A percentile compares a stretch with the other conserved stretches of the same genome.
Conservation (phyloP, 2,113 vertebrate species). For the Pelecanus crispus region DNA sequence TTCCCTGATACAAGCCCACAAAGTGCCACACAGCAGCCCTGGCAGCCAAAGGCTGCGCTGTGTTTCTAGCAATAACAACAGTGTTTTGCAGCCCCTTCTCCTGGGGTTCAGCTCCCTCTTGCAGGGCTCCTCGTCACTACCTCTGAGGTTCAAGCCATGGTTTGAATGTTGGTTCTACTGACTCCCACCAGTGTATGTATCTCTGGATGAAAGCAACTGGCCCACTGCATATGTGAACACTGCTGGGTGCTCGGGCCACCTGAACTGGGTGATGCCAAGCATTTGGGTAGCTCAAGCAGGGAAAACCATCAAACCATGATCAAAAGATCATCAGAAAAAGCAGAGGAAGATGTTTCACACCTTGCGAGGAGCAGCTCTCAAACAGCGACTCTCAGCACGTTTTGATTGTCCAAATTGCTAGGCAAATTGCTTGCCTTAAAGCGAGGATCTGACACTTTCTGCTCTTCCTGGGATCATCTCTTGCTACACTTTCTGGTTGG, state of each 20-base stretch:
- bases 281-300: background rate
- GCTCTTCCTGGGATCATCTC: background rate
- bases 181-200: background rate
- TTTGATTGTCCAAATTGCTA: background rate
- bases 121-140: background rate
- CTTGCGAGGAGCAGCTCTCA: background rate
- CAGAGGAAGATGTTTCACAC: background rate
- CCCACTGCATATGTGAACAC: background rate
- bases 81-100: background rate
- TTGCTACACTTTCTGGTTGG: background rate
- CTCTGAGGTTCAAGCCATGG: fast-evolving
- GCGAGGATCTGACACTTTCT: background rate
- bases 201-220: background rate
- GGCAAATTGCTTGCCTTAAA: background rate
- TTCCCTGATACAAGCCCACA: background rate
- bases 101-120: background rate
- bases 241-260: fast-evolving
- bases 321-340: background rate
- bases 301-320: background rate
- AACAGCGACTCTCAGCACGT: fast-evolving
- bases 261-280: background rate
- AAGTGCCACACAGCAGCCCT: background rate
- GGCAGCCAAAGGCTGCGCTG: background rate
- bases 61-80: background rate
- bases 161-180: background rate